These are phyloP conservation scores for Hypomesus transpacificus DNA, from an alignment of 2,113 vertebrate genomes.

Conservation along the genomic window DNA sequence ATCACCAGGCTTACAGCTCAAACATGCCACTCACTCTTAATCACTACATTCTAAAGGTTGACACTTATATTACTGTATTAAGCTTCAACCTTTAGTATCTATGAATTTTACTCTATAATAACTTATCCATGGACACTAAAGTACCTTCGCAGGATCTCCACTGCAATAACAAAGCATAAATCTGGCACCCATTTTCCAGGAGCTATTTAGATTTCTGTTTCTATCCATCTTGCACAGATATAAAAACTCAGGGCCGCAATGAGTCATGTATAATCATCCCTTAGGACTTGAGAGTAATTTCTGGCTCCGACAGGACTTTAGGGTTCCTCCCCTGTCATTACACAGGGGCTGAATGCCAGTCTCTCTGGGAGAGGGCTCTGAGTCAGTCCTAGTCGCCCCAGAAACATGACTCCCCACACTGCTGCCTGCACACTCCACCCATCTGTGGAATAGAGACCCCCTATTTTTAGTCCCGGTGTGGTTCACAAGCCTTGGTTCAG, in stretches of 20 bases:
- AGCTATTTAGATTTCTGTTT: background rate
- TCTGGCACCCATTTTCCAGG: too few relatives aligned
- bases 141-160: too few relatives aligned
- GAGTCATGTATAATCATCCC: slow-evolving; percentile 55
- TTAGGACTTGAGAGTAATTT: slow-evolving; percentile 55
- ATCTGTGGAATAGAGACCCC: slow-evolving; percentile 71
- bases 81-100: too few relatives aligned
- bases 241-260: slow-evolving; percentile 42
- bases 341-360: slow-evolving; percentile 57
- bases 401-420: slow-evolving; percentile 65
- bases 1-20: background rate
- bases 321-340: slow-evolving; percentile 68
- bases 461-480: slow-evolving; percentile 74
- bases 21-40: background rate
- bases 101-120: too few relatives aligned
- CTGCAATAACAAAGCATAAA: too few relatives aligned
- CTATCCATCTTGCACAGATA: background rate
- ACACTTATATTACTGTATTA: too few relatives aligned
- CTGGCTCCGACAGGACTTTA: slow-evolving; percentile 56
- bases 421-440: slow-evolving; percentile 64
- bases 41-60: background rate
- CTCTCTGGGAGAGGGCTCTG: slow-evolving; percentile 53
- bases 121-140: too few relatives aligned
- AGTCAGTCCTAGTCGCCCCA: slow-evolving; percentile 55
- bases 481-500: slow-evolving; percentile 58